phyloP scores from a whole-genome alignment of 2,797 vertebrate genomes.

The Ptychobarbus kaznakovi region DNA sequence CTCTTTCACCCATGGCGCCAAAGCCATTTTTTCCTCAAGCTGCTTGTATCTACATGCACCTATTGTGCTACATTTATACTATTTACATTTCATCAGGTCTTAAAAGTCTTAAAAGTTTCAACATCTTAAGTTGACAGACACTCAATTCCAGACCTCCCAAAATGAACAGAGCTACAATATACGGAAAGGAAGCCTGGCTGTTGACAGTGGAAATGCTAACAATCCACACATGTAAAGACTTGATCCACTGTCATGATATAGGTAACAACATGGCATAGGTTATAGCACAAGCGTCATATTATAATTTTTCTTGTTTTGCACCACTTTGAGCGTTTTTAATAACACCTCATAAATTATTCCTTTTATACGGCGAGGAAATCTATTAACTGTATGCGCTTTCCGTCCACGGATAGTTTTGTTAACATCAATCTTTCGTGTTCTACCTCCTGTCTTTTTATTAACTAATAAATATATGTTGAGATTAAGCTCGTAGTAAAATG shows the following conservation, averaged over 20 bases:
- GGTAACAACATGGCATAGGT: conserved; percentile 48
- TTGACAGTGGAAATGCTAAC: conserved; percentile 47
- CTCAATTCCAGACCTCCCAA: conserved; percentile 50
- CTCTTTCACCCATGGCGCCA: background rate
- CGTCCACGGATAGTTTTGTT: conserved; percentile 26
- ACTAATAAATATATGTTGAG: conserved; percentile 52
- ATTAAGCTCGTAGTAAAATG: conserved; percentile 47
- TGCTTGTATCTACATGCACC: conserved; percentile 24
- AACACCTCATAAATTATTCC: conserved; percentile 44
- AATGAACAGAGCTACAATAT: background rate
- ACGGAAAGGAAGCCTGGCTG: conserved; percentile 24
- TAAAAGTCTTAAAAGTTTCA: conserved; percentile 29
- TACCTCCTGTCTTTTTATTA: conserved; percentile 46
- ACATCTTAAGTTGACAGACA: conserved; percentile 31
- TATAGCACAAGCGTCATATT: conserved; percentile 54
- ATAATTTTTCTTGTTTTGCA: conserved; percentile 49
- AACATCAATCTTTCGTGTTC: conserved; percentile 35
- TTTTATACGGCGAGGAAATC: conserved; percentile 47
- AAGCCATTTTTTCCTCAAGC: background rate
- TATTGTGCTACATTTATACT: conserved; percentile 17
- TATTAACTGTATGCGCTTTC: conserved; percentile 11
- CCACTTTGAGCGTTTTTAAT: conserved; percentile 29
- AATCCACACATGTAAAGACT: conserved; percentile 68
- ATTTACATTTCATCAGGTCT: conserved; percentile 31
- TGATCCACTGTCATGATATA: conserved; percentile 56